phyloP scores from a whole-genome alignment of 1,140 invertebrate species.

The Venturia canescens region DNA sequence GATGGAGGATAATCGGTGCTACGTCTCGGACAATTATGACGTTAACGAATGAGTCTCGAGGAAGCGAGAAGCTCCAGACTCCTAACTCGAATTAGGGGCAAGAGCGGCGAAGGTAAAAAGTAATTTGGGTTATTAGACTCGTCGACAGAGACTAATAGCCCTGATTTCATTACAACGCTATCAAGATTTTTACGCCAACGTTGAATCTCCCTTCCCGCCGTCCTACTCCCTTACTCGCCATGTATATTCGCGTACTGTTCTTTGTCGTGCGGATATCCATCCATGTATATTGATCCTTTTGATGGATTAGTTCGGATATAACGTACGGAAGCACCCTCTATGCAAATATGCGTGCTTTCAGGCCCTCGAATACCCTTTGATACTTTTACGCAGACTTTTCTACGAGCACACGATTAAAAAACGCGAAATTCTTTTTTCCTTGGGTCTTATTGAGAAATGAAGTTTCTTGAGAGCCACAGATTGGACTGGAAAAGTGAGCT shows the following conservation, averaged over 20 bases:
- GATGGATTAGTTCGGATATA: too few species aligned
- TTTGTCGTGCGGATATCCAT: conserved; percentile 7
- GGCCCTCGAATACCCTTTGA: too few species aligned
- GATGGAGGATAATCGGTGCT: conserved; percentile 34
- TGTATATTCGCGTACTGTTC: not conserved
- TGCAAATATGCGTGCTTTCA: too few species aligned
- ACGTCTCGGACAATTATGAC: conserved; percentile 39
- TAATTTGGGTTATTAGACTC: conserved; percentile 48
- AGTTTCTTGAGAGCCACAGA: too few species aligned
- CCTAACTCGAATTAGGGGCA: not conserved
- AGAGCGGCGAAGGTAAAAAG: conserved; percentile 25
- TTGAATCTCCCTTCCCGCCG: not conserved
- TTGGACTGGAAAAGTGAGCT: too few species aligned
- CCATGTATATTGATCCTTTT: too few species aligned
- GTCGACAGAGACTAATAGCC: conserved; percentile 62
- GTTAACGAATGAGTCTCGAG: conserved; percentile 29
- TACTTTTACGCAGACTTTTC: too few species aligned
- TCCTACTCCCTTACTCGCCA: not conserved
- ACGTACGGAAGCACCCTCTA: too few species aligned
- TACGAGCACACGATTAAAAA: too few species aligned
- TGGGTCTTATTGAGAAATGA: too few species aligned
- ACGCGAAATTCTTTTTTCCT: too few species aligned
- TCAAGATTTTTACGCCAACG: not conserved
- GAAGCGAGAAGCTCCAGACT: not conserved
- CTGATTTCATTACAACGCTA: conserved; percentile 46